These are phyloP conservation scores for Talpa occidentalis DNA, from an alignment of 2,113 vertebrate genomes.

Conservation along the genomic window DNA sequence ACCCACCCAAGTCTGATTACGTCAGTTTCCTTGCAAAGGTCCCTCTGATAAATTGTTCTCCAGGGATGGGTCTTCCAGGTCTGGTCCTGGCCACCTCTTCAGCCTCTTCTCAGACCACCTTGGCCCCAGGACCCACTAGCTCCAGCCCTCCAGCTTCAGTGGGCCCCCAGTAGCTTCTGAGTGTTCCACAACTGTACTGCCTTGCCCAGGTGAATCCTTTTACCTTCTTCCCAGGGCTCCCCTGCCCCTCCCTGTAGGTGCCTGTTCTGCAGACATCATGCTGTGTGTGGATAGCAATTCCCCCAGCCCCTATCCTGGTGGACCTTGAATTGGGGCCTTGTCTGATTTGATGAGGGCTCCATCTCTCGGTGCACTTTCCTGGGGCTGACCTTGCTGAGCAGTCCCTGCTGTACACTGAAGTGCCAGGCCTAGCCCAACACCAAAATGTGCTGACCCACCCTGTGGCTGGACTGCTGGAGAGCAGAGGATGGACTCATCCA, in stretches of 20 bases:
- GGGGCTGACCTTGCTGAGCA: background rate
- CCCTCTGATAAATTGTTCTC: background rate
- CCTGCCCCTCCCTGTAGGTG: background rate
- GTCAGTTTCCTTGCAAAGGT: background rate
- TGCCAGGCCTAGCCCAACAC: too few relatives aligned
- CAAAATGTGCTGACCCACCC: background rate
- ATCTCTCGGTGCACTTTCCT: background rate
- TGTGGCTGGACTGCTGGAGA: background rate
- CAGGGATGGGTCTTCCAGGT: too few relatives aligned
- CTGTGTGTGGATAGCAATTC: background rate
- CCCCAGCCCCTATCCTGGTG: accelerated
- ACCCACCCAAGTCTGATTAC: background rate
- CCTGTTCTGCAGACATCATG: background rate
- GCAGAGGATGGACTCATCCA: background rate
- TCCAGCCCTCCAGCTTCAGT: background rate
- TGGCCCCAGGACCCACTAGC: background rate
- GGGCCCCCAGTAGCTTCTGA: background rate
- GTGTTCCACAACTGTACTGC: background rate
- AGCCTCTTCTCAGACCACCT: background rate
- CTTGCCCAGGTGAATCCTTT: background rate
- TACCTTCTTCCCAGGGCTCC: too few relatives aligned
- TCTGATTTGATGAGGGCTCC: background rate
- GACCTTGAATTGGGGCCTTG: background rate
- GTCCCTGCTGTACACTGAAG: accelerated
- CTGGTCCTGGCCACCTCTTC: background rate